Percentiles rank a stretch among this genome's conserved stretches.
Conservation (phyloP, 2,888 invertebrate species). For the Enoplolaimus lenunculus region DNA sequence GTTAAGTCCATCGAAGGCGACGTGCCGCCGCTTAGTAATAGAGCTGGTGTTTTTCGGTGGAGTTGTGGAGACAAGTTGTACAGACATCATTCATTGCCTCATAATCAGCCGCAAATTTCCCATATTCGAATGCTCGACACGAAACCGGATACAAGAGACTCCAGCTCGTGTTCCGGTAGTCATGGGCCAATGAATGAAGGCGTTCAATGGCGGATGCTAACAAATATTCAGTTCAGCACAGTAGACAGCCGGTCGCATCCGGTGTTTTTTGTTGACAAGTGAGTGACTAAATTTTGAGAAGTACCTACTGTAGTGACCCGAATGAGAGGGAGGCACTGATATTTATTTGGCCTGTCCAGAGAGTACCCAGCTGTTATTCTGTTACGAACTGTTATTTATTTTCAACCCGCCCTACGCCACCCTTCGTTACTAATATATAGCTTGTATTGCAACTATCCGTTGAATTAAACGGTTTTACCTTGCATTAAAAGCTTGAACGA, state of each 20-base stretch:
- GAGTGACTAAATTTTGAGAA: too few relatives aligned
- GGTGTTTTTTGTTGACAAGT: slow-evolving; percentile 7
- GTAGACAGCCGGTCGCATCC: background rate
- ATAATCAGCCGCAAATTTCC: background rate
- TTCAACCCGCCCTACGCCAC: too few relatives aligned
- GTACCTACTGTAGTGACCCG: too few relatives aligned
- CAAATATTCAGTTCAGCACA: background rate
- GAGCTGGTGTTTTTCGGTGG: slow-evolving; percentile 17
- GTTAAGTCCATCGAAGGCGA: background rate
- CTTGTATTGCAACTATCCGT: too few relatives aligned
- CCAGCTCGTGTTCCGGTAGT: background rate
- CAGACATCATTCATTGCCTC: slow-evolving; percentile 7
- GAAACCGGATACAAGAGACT: background rate
- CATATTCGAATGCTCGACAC: slow-evolving; percentile 12
- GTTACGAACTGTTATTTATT: too few relatives aligned
- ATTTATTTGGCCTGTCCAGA: too few relatives aligned
- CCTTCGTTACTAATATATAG: too few relatives aligned
- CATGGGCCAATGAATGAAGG: background rate
- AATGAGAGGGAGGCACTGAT: too few relatives aligned
- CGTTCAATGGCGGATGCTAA: background rate
- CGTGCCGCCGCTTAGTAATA: background rate
- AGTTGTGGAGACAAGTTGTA: background rate
- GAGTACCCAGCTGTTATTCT: too few relatives aligned
- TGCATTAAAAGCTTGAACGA: too few relatives aligned
- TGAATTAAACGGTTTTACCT: too few relatives aligned